These are phyloP conservation scores for Sebastes matsubarae DNA, from an alignment of 2,797 vertebrate genomes.

Conservation along the genomic window DNA sequence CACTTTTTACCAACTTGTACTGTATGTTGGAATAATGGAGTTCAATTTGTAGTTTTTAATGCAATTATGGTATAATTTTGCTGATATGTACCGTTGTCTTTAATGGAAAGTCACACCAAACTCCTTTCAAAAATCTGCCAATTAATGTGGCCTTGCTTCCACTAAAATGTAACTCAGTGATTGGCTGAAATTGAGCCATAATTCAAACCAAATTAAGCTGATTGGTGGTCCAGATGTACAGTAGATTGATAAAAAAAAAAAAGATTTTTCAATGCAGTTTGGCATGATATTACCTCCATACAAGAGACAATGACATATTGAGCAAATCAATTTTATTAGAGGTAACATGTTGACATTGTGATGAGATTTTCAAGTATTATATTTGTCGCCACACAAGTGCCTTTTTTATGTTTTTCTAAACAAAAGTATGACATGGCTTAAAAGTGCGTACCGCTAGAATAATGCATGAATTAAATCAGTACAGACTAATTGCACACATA, in stretches of 20 bases:
- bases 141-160: background rate
- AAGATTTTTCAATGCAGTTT: background rate
- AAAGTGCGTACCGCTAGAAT: constrained; percentile 27
- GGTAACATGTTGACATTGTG: background rate
- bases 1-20: constrained; percentile 1
- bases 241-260: background rate
- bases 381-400: constrained; percentile 41
- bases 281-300: background rate
- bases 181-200: background rate
- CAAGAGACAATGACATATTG: background rate
- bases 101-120: background rate
- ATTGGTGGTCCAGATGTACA: background rate
- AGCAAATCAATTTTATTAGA: background rate
- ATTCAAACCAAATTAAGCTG: background rate
- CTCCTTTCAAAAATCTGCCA: background rate
- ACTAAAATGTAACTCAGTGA: background rate
- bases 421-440: constrained; percentile 32
- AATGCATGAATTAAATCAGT: constrained; percentile 41
- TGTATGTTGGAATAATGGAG: background rate
- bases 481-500: constrained; percentile 29
- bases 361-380: constrained; percentile 7
- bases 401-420: constrained; percentile 51
- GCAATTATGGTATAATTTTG: background rate
- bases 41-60: background rate
- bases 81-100: background rate